These are phyloP conservation scores for Brachymystax lenok DNA, from an alignment of 2,797 vertebrate species.

Conservation along the genomic window DNA sequence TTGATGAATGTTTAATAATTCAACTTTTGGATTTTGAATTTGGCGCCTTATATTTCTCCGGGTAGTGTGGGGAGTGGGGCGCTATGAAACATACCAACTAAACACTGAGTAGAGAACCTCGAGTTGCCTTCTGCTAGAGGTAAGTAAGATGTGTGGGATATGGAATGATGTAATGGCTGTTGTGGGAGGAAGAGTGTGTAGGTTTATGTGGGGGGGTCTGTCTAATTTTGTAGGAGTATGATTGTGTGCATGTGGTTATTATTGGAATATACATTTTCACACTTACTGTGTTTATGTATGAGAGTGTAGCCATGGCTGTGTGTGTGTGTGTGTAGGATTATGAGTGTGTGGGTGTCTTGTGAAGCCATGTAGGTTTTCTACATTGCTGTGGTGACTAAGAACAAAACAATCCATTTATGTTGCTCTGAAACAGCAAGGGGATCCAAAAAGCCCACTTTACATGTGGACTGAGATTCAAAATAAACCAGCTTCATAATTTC, in stretches of 20 bases:
- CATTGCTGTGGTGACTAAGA: conserved; percentile 50
- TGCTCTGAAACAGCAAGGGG: conserved; percentile 32
- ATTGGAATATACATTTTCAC: conserved; percentile 23
- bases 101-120: background rate
- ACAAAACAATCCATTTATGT: conserved; percentile 47
- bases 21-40: no score
- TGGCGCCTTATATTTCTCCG: no score
- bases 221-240: conserved; percentile 59
- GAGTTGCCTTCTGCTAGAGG: background rate
- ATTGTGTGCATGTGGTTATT: conserved; percentile 51
- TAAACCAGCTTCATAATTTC: conserved; percentile 16
- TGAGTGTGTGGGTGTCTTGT: conserved; percentile 49
- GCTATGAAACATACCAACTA: background rate
- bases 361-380: conserved; percentile 44
- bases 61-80: no score
- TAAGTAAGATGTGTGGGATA: background rate
- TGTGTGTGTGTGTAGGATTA: conserved; percentile 22
- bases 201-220: background rate
- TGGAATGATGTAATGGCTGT: conserved; percentile 1
- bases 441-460: conserved; percentile 31
- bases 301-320: conserved; percentile 30
- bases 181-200: conserved; percentile 1
- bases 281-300: conserved; percentile 25
- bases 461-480: conserved; percentile 28
- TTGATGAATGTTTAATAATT: no score